Evolutionary conservation across 2,888 invertebrate species (phyloP).

Genomic region (Rhagonycha lutea): DNA sequence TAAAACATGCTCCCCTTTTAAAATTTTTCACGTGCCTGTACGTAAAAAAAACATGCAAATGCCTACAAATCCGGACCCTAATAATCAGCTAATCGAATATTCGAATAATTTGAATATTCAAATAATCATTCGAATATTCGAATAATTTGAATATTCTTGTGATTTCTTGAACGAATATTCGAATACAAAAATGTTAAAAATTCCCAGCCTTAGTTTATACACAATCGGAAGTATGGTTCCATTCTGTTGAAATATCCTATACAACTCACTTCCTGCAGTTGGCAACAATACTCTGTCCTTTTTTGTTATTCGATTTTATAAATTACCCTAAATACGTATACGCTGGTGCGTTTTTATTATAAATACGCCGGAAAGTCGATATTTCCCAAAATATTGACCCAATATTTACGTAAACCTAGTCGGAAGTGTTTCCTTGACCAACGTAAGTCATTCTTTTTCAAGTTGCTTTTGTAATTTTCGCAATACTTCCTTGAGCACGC

Average conservation of each 20-base stretch:
- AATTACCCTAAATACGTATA: neutral
- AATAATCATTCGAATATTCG: too few species aligned
- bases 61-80: too few species aligned
- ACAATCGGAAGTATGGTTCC: neutral
- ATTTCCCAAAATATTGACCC: neutral
- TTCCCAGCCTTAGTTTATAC: too few species aligned
- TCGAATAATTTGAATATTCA: too few species aligned
- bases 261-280: neutral
- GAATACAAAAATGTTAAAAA: too few species aligned
- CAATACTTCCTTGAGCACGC: conserved; percentile 40
- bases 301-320: neutral
- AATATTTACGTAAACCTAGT: neutral
- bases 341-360: neutral
- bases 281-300: neutral
- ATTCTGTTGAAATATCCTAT: neutral
- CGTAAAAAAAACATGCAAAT: too few species aligned
- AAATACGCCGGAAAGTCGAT: neutral
- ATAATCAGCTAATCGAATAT: too few species aligned
- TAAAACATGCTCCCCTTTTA: too few species aligned
- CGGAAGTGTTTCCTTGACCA: conserved; percentile 7
- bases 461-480: conserved; percentile 10
- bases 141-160: too few species aligned
- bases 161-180: too few species aligned
- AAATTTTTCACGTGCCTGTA: too few species aligned
- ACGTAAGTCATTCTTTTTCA: conserved; percentile 24